A percentile compares a stretch with the other conserved stretches of the same genome.
These are phyloP conservation scores for Ursus arctos DNA, from an alignment of 2,113 vertebrate genomes.

Conservation along the genomic window DNA sequence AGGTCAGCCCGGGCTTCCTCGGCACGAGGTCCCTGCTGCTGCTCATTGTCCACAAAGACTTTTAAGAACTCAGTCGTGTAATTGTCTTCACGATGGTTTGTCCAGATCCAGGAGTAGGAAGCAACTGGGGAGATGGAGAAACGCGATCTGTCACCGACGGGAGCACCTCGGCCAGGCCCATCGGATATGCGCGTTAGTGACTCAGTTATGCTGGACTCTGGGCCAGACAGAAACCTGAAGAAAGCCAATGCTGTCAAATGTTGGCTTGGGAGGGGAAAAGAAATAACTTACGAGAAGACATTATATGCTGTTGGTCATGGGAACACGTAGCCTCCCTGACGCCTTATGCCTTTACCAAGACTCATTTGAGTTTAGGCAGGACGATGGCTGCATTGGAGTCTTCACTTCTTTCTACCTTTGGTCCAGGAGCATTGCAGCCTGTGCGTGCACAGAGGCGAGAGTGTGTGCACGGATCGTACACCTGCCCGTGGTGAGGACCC, in stretches of 20 bases:
- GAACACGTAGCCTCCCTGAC: rapidly evolving
- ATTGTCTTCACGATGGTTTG: background rate
- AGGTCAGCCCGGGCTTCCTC: background rate
- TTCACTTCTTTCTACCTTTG: background rate
- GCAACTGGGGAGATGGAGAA: background rate
- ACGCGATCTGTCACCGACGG: rapidly evolving
- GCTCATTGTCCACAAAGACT: background rate
- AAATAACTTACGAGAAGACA: background rate
- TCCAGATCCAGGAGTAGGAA: background rate
- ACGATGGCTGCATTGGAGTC: background rate
- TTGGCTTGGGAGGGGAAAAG: background rate
- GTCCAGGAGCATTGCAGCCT: rapidly evolving
- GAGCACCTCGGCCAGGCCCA: rapidly evolving
- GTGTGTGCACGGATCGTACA: background rate
- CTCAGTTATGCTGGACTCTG: rapidly evolving
- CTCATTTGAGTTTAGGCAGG: background rate
- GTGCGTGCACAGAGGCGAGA: background rate
- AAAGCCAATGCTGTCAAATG: background rate
- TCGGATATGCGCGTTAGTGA: rapidly evolving
- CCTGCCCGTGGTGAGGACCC: rapidly evolving
- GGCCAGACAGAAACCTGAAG: background rate
- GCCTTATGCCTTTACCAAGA: background rate
- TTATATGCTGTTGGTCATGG: rapidly evolving
- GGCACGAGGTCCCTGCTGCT: too few species aligned
- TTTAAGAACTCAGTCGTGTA: rapidly evolving